phyloP scores from a whole-genome alignment of 2,113 vertebrate genomes.

The Percina caprodes region DNA sequence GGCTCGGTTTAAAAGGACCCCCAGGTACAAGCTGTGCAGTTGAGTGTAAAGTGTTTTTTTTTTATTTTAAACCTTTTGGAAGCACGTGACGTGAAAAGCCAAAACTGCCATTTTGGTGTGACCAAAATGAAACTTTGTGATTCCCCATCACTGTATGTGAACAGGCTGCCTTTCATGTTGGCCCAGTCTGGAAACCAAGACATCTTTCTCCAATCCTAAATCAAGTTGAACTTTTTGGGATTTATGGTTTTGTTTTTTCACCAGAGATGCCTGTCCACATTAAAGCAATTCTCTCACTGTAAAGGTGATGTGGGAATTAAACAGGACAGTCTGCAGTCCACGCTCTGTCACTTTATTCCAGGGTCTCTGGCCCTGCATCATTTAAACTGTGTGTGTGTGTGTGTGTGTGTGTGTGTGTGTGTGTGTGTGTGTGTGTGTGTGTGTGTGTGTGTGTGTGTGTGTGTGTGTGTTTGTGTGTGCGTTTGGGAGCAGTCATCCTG shows the following conservation, averaged over 20 bases:
- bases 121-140: neutral
- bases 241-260: neutral
- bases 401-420: slow-evolving; percentile 37
- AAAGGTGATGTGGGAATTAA: slow-evolving; percentile 32
- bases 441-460: slow-evolving; percentile 13
- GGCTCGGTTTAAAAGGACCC: too few relatives aligned
- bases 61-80: neutral
- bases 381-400: slow-evolving; percentile 13
- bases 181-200: neutral
- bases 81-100: neutral
- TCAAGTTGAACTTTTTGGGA: neutral
- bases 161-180: neutral
- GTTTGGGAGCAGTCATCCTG: slow-evolving; percentile 5
- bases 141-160: neutral
- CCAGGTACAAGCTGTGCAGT: neutral
- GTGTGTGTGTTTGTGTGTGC: slow-evolving; percentile 6
- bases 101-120: neutral
- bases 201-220: neutral
- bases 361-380: slow-evolving; percentile 26
- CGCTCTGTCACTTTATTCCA: slow-evolving; percentile 39
- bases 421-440: slow-evolving; percentile 31
- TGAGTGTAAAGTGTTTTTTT: too few relatives aligned
- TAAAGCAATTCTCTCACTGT: slow-evolving; percentile 32
- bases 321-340: slow-evolving; percentile 30
- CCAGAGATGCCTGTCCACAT: slow-evolving; percentile 25